Conservation (phyloP, 1,140 invertebrate genomes). For the Ooceraea biroi region DNA sequence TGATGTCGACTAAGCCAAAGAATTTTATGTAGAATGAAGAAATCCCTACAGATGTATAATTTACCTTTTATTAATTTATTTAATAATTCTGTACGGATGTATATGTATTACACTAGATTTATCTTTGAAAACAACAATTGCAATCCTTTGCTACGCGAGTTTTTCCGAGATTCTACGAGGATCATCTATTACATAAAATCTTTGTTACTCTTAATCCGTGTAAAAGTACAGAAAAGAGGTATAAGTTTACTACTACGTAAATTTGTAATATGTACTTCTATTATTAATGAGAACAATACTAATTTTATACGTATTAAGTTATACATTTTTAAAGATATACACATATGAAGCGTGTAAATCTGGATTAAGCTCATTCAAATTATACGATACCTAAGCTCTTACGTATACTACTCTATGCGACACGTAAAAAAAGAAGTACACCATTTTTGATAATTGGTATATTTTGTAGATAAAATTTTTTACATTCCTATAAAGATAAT, state of each 20-base stretch:
- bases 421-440: constrained; percentile 48
- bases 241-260: constrained; percentile 33
- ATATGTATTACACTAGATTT: constrained; percentile 30
- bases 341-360: constrained; percentile 42
- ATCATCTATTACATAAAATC: constrained; percentile 75
- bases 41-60: constrained; percentile 55
- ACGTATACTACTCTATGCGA: constrained; percentile 25
- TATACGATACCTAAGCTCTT: constrained; percentile 49
- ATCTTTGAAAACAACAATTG: constrained; percentile 42
- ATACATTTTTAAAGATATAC: constrained; percentile 55
- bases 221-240: constrained; percentile 27
- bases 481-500: constrained; percentile 81
- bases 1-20: constrained; percentile 70
- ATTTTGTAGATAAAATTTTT: constrained; percentile 72
- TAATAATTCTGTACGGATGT: constrained; percentile 10
- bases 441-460: constrained; percentile 66
- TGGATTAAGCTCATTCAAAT: constrained; percentile 45
- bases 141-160: constrained; percentile 4
- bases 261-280: constrained; percentile 31
- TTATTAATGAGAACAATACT: constrained; percentile 39
- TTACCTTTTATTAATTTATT: constrained; percentile 63
- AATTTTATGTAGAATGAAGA: constrained; percentile 63
- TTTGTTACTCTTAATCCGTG: constrained; percentile 54
- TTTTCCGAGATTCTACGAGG: constrained; percentile 33
- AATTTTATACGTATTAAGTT: constrained; percentile 59